Base-by-base conservation (phyloP, 2,888 invertebrate species). In the Notodonta dromedarius region DNA sequence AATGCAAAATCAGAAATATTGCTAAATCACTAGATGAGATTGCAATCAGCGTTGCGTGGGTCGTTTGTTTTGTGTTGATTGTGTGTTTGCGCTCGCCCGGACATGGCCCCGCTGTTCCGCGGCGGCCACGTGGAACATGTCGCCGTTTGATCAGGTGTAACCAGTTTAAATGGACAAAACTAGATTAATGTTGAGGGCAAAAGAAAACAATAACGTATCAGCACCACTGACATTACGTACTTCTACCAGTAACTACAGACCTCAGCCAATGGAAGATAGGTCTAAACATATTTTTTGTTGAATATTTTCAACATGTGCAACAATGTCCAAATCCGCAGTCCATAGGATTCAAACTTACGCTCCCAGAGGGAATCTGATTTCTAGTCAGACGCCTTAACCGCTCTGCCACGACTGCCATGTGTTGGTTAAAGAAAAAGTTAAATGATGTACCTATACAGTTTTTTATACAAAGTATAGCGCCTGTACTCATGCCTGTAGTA, bases 341-440 rank as follows among this genome's bases (percentile, higher is more conserved):
- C 96, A 96, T 96, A 96, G 96, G 96, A 96, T 95, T 96, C 96
- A 96, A 96, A 96, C 96, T 96, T 96, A 96, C 96, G 96, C 96
- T 96, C 96, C 96, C 96, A 96, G 96, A 96, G 96, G 96, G 96
- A 96, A 96, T 96, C 96, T 96, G 96, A 96, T 96, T 96, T 96
- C 96, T 95, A 96, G 96, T 96, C 96, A 96, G 96, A 96, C 96
- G 96, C 96, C 96, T 96, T 96, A 96, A 96, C 96, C 96, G 95
- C 96, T 96, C 96, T 96, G 96, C 96, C 96, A 96, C 95, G 96
- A 95, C 96, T 96, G 96, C 96, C 24, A 5, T 40, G 24, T 5
- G 9, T 8, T 2, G 2, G 1, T 0, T 11, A 14, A 16, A 50
- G 8, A 50, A n/a, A 48, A 48, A 32, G 12, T 14, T 12, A 12